These are phyloP conservation scores for Dasypus novemcinctus DNA, from an alignment of 2,113 vertebrate species.

Conservation along the genomic window DNA sequence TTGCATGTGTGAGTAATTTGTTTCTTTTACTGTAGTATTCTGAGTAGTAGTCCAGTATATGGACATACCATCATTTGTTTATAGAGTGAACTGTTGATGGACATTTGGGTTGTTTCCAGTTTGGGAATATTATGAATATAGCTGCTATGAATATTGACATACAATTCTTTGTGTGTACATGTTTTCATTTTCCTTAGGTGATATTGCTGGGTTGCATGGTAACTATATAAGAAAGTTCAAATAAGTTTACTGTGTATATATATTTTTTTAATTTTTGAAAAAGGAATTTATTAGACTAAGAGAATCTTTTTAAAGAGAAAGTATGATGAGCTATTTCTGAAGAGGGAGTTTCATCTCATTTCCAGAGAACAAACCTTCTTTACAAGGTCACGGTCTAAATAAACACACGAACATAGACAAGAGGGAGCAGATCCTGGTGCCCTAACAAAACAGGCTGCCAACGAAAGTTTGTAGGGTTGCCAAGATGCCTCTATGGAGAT, in stretches of 20 bases:
- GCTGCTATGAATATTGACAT: not conserved
- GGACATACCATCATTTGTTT: not conserved
- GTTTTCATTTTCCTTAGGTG: not conserved
- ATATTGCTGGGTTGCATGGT: not conserved
- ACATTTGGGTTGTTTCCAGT: not conserved
- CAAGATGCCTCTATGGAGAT: not conserved
- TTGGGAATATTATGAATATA: not conserved
- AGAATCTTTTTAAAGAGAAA: not conserved
- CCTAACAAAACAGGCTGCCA: not conserved
- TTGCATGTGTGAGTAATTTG: too few relatives aligned
- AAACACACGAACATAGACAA: not conserved
- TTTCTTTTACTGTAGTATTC: too few relatives aligned
- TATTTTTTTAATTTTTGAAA: not conserved
- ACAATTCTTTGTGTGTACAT: not conserved
- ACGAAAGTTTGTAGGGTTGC: not conserved
- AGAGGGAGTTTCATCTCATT: not conserved
- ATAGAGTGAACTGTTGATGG: not conserved
- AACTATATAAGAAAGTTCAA: not conserved
- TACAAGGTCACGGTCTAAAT: not conserved
- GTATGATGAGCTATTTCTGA: not conserved
- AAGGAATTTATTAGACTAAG: not conserved
- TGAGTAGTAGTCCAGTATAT: not conserved
- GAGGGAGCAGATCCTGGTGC: not conserved
- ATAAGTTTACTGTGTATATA: not conserved
- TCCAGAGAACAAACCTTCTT: not conserved